Conservation (phyloP, 2,888 invertebrate genomes). For the Campopleginae sp. region DNA sequence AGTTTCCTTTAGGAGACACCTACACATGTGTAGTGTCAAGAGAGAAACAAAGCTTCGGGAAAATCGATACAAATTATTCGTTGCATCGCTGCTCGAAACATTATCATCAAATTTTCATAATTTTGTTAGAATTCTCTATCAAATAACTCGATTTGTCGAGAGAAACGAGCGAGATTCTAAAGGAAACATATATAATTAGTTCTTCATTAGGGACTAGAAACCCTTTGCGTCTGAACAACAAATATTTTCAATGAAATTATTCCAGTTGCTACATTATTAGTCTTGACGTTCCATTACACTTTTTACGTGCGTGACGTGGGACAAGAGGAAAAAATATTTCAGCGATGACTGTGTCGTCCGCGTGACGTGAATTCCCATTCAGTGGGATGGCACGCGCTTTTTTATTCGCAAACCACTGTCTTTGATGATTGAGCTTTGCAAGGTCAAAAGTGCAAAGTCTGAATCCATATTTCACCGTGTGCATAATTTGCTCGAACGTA, state of each 20-base stretch:
- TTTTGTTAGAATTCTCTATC: background rate
- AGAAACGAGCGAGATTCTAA: background rate
- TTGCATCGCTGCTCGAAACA: background rate
- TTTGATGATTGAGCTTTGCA: slow-evolving; percentile 32
- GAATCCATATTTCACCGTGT: slow-evolving; percentile 33
- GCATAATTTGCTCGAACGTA: slow-evolving; percentile 51
- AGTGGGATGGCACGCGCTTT: slow-evolving; percentile 7
- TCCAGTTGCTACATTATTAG: slow-evolving; percentile 5
- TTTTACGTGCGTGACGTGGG: slow-evolving; percentile 21
- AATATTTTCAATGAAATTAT: background rate
- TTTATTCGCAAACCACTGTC: slow-evolving; percentile 41
- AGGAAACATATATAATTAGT: background rate
- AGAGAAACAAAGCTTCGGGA: background rate
- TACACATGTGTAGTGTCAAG: background rate
- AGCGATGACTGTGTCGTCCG: slow-evolving; percentile 3
- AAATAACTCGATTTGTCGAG: background rate
- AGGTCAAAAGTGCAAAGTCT: slow-evolving; percentile 11
- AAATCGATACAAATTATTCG: slow-evolving; percentile 14
- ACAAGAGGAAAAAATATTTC: slow-evolving; percentile 11
- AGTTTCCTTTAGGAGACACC: slow-evolving; percentile 14
- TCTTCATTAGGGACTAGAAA: background rate
- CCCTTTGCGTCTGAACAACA: background rate
- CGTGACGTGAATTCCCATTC: slow-evolving; percentile 43
- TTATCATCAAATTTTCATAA: background rate
- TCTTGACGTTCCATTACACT: background rate